Evolutionary conservation across 2,888 invertebrate species (phyloP).

Genomic region (Megalurothrips usitatus): DNA sequence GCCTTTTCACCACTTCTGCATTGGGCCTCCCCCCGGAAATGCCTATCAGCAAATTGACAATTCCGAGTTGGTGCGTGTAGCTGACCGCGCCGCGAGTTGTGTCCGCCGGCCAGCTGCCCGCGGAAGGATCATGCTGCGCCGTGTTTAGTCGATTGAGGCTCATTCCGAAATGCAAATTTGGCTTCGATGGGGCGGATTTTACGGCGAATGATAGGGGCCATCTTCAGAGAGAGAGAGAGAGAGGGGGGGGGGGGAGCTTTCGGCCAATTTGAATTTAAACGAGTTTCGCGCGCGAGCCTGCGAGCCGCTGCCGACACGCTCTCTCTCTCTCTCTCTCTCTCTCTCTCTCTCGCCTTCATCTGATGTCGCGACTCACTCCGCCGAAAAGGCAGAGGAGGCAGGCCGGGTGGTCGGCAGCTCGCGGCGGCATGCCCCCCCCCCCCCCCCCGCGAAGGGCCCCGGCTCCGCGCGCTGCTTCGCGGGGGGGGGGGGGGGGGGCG

Average conservation of each 20-base stretch:
- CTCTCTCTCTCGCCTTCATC: not conserved
- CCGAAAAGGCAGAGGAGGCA: not conserved
- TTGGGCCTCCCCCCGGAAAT: too few relatives aligned
- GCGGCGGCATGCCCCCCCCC: too few relatives aligned
- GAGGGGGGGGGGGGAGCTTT: too few relatives aligned
- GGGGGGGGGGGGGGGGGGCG: too few relatives aligned
- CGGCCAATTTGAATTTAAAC: slow-evolving; percentile 25
- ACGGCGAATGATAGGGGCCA: slow-evolving; percentile 8
- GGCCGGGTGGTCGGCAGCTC: too few relatives aligned
- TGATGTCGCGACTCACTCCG: not conserved
- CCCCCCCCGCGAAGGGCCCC: too few relatives aligned
- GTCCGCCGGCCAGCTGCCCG: too few relatives aligned
- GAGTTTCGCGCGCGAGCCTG: not conserved
- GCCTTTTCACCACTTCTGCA: too few relatives aligned
- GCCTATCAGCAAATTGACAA: too few relatives aligned
- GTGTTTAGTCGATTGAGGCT: slow-evolving; percentile 12
- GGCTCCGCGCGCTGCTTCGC: too few relatives aligned
- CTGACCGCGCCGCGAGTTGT: too few relatives aligned
- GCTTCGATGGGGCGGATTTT: slow-evolving; percentile 13
- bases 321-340: not conserved
- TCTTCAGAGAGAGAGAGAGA: not conserved
- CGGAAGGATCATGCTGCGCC: not conserved
- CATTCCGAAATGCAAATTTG: slow-evolving; percentile 5
- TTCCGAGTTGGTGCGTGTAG: too few relatives aligned
- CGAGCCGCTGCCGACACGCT: not conserved